Evolutionary conservation across 2,113 vertebrate species (phyloP).

Genomic region (Pithys albifrons): DNA sequence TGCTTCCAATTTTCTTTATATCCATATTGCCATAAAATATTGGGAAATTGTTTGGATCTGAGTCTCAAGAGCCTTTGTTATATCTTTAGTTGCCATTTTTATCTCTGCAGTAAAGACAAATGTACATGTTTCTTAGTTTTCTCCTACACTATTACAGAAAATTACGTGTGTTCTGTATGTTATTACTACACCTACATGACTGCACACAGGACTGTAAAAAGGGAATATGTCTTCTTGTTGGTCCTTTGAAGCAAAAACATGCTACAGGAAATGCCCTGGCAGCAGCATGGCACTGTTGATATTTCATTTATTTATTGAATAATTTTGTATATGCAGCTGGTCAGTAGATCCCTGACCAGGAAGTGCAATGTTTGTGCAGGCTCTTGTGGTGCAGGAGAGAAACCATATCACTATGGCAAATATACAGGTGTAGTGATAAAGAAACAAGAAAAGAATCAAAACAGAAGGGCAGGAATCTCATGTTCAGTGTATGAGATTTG

Average conservation of each 20-base stretch:
- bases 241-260: not conserved
- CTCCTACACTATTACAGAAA: not conserved
- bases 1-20: not conserved
- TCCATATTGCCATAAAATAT: not conserved
- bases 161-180: not conserved
- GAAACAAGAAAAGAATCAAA: not conserved
- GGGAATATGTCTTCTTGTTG: not conserved
- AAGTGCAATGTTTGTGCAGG: not conserved
- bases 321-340: not conserved
- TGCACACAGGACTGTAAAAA: not conserved
- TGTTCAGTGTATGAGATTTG: fast-evolving
- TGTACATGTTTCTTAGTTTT: not conserved
- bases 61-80: not conserved
- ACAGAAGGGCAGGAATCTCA: not conserved
- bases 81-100: not conserved
- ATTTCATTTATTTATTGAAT: not conserved
- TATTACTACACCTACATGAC: not conserved
- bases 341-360: not conserved
- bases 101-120: not conserved
- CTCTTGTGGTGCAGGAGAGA: not conserved
- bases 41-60: not conserved
- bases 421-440: not conserved
- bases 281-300: not conserved
- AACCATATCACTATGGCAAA: fast-evolving
- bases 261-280: not conserved